Evolutionary conservation across 2,888 invertebrate species (phyloP), one percentile per base, ranked within the genome.

Genomic region (Seira ritae): DNA sequence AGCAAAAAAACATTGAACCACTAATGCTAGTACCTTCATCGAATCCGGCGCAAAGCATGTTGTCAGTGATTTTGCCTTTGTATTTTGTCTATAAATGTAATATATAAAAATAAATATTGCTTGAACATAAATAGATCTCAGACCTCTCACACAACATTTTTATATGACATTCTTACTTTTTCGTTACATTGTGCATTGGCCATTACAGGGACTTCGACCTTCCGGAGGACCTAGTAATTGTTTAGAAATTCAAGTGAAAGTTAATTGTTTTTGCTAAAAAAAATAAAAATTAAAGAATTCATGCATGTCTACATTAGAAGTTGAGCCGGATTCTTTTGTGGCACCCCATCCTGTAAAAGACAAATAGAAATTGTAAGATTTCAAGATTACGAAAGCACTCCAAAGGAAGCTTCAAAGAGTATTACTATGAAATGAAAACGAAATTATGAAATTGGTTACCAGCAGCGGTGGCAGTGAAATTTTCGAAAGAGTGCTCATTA

Each of bases 141-240:
- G n/a, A n/a, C n/a, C n/a, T n/a, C n/a, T n/a, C n/a, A n/a, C n/a
- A n/a, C n/a, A n/a, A n/a, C n/a, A n/a, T n/a, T n/a, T n/a, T n/a
- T n/a, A n/a, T 60, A 12, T 65, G 8, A 24, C 8, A 31, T 31
- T 31, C 2, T 31, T 31, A 31, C 31, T 31, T 31, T 65, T 0
- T 85, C 81, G 65, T 87, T 86, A 89, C 96, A 96, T 88, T 96
- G 95, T 73, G 93, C 92, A 85, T 94, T 92, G 93, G 95, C 94
- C 86, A 96, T 92, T 89, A 96, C 95, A 68, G 96, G 96, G 55
- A 96, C 96, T 37, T 93, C 93, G 0, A 96, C 96, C 84, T 96
- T 96, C 88, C 95, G 93, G 82, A 96, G 69, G 22, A 81, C 31
- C 31, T 31, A 31, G n/a, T n/a, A n/a, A n/a, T n/a, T n/a, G n/a